Evolutionary conservation across 2,888 invertebrate species (phyloP), one percentile per base, ranked within the genome.

Genomic region (Drosophila anceps): DNA sequence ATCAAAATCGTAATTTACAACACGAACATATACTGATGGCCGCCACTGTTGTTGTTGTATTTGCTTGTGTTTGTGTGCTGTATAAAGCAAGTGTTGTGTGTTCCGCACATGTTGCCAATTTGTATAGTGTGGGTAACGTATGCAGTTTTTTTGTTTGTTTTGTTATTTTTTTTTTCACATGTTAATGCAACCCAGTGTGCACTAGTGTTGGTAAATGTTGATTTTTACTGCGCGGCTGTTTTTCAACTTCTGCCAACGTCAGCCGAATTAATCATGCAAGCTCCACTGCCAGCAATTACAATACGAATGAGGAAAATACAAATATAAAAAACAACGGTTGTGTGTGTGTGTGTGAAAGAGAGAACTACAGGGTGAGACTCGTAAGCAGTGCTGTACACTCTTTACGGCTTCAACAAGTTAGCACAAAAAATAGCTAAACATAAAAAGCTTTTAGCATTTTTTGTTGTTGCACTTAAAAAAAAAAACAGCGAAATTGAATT

Each of bases 261-360:
- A 89, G 88, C 80, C 80, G 82, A 84, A 89, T 89, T 89, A 89
- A 87, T 85, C 85, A 85, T 84, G 67, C 90, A 77, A 73, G 58
- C 69, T 29, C 35, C 67, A 61, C 43, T 61, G 44, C 54, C 62
- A 70, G 43, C 35, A 60, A 73, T 31, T 57, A 54, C 66, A 69
- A 72, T 46, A 67, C 77, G 64, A 76, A 77, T 68, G 57, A 69
- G 79, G 59, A 54, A 78, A 78, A 79, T 63, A 71, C 65, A 44
- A 44, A 41, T 79, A 76, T 88, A 76, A 83, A 74, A 64, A 74
- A 70, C 88, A 86, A 71, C 73, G 80, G 67, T 29, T 29, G 46
- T 69, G 55, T 35, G 68, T 57, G 35, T n/a, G 58, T 48, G 54
- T 62, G n/a, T 29, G 27, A 61, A 53, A 50, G 27, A 50, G 62